These are phyloP conservation scores for Apodemia duryi DNA, from an alignment of 2,888 invertebrate genomes.

Conservation along the genomic window DNA sequence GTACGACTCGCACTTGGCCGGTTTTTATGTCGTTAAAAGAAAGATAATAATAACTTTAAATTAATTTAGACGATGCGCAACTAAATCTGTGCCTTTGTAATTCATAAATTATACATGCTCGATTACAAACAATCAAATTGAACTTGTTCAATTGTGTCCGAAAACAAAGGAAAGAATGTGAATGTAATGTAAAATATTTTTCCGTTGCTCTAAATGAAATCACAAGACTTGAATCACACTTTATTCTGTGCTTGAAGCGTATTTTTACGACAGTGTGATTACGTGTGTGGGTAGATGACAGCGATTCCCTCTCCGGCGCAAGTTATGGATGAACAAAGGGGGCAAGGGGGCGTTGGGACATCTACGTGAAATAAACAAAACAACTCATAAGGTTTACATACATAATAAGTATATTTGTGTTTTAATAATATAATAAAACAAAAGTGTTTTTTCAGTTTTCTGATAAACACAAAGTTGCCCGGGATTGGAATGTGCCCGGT, in stretches of 20 bases:
- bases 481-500: too few relatives aligned
- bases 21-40: too few relatives aligned
- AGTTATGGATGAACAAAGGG: conserved; percentile 33
- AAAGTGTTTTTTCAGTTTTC: too few relatives aligned
- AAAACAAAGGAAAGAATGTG: neutral
- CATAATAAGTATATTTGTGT: conserved; percentile 14
- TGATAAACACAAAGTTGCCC: too few relatives aligned
- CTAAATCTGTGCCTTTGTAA: neutral
- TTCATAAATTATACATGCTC: neutral
- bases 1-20: too few relatives aligned
- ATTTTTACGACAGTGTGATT: conserved; percentile 23
- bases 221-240: neutral
- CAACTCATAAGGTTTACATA: conserved; percentile 29
- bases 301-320: conserved; percentile 24
- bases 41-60: too few relatives aligned
- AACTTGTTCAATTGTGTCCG: neutral
- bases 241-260: neutral
- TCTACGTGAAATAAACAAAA: conserved; percentile 27
- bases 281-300: conserved; percentile 31
- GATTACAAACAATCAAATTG: too few relatives aligned
- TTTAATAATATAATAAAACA: conserved; percentile 10
- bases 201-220: conserved; percentile 17
- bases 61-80: too few relatives aligned
- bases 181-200: neutral
- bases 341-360: conserved; percentile 29